phyloP scores from a whole-genome alignment of 2,888 invertebrate genomes.

The Hanleya hanleyi region DNA sequence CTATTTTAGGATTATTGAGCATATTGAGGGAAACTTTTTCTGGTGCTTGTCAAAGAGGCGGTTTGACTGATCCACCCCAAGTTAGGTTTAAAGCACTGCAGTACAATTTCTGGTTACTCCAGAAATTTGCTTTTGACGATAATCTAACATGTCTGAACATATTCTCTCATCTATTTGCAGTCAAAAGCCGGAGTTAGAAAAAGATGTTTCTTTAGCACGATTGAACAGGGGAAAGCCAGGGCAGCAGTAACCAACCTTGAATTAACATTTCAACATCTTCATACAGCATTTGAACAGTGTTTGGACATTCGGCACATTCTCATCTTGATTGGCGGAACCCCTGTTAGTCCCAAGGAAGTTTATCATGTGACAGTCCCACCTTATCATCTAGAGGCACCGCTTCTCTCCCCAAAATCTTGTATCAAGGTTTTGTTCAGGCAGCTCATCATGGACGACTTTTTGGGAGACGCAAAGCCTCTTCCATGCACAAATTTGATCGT shows the following conservation, averaged over 20 bases:
- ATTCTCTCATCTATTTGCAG: conserved; percentile 1
- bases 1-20: too few relatives aligned
- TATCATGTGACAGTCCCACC: conserved; percentile 46
- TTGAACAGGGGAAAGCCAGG: conserved; percentile 39
- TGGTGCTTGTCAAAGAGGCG: too few relatives aligned
- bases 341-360: conserved; percentile 56
- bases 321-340: conserved; percentile 51
- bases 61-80: too few relatives aligned
- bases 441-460: conserved; percentile 49
- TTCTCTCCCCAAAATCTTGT: conserved; percentile 34
- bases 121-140: too few relatives aligned
- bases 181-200: conserved; percentile 1
- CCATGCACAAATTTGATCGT: conserved; percentile 47
- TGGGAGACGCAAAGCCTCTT: conserved; percentile 45
- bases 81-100: too few relatives aligned
- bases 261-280: conserved; percentile 37
- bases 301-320: conserved; percentile 51
- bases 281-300: conserved; percentile 48
- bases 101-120: too few relatives aligned
- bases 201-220: conserved; percentile 13
- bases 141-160: too few relatives aligned
- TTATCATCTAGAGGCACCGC: conserved; percentile 23
- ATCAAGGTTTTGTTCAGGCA: conserved; percentile 48
- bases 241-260: conserved; percentile 43
- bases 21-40: too few relatives aligned